Evolutionary conservation across 2,888 invertebrate genomes (phyloP).

Genomic region (Drosophila neonasuta): DNA sequence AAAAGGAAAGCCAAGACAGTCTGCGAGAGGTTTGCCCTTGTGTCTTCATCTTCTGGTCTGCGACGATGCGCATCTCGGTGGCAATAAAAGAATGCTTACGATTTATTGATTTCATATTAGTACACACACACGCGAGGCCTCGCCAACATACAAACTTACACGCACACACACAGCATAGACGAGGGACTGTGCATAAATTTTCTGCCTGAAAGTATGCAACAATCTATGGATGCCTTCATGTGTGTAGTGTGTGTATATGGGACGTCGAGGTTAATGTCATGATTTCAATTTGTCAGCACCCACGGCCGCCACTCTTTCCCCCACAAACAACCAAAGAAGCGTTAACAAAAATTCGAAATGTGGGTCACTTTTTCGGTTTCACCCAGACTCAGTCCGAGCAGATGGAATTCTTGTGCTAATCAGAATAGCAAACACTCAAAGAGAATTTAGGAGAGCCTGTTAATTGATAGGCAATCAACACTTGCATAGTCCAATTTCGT

Average conservation of each 20-base stretch:
- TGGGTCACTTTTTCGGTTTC: conserved; percentile 47
- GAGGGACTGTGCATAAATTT: conserved; percentile 59
- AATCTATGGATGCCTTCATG: conserved; percentile 36
- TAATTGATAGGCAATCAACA: conserved; percentile 58
- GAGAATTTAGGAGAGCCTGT: conserved; percentile 50
- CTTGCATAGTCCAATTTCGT: conserved; percentile 56
- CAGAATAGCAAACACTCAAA: conserved; percentile 19
- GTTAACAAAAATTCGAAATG: conserved; percentile 27
- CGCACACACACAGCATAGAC: conserved; percentile 25
- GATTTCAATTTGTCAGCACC: conserved; percentile 65
- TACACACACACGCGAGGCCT: conserved; percentile 24
- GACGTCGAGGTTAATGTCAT: conserved; percentile 61
- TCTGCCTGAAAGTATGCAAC: conserved; percentile 70
- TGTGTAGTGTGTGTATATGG: conserved; percentile 2
- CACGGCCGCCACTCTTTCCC: neutral
- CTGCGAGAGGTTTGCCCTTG: conserved; percentile 17
- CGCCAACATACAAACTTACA: conserved; percentile 10
- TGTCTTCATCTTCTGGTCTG: conserved; percentile 37
- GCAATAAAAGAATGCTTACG: conserved; percentile 62
- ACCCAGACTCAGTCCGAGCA: conserved; percentile 13
- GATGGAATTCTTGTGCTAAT: conserved; percentile 41
- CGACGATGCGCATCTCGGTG: conserved; percentile 45
- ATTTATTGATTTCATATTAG: conserved; percentile 75
- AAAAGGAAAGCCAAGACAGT: conserved; percentile 10
- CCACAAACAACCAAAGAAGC: neutral